Evolutionary conservation across 2,113 vertebrate species (phyloP).

Genomic region (Amblyornis subalaris): DNA sequence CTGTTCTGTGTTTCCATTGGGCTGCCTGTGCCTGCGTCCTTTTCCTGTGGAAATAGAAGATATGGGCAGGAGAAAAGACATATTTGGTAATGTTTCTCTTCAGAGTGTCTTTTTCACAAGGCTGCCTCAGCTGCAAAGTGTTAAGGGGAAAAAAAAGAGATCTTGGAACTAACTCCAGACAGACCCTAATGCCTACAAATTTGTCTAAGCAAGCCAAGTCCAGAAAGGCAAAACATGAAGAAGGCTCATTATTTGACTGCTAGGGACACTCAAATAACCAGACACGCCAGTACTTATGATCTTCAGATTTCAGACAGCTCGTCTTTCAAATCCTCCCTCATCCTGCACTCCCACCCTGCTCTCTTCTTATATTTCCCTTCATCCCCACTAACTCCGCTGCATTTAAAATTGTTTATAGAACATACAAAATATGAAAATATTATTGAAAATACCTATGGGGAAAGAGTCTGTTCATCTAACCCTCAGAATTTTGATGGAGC

Average conservation of each 20-base stretch:
- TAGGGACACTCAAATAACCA: constrained; percentile 72
- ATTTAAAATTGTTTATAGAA: constrained; percentile 61
- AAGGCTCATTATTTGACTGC: constrained; percentile 73
- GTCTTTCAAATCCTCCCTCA: constrained; percentile 55
- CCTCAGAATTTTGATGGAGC: neutral
- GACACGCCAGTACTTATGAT: constrained; percentile 69
- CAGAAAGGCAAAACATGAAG: constrained; percentile 75
- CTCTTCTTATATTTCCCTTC: constrained; percentile 36
- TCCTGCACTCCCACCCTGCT: neutral
- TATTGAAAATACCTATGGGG: constrained; percentile 31
- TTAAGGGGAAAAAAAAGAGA: constrained; percentile 61
- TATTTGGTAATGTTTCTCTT: constrained; percentile 78
- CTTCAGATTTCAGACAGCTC: constrained; percentile 61
- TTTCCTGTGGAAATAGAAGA: constrained; percentile 78
- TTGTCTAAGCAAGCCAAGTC: constrained; percentile 72
- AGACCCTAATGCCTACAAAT: constrained; percentile 78
- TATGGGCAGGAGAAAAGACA: constrained; percentile 71
- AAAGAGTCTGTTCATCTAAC: constrained; percentile 40
- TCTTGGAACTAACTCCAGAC: constrained; percentile 81
- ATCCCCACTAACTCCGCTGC: constrained; percentile 28
- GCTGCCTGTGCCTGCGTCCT: constrained; percentile 37
- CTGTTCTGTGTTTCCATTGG: constrained; percentile 41
- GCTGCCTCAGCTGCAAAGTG: constrained; percentile 75
- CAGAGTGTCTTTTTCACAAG: constrained; percentile 67
- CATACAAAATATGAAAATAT: constrained; percentile 61